Evolutionary conservation across 2,888 invertebrate species (phyloP), one percentile per base, ranked within the genome.

Genomic region (Chirona hameri): DNA sequence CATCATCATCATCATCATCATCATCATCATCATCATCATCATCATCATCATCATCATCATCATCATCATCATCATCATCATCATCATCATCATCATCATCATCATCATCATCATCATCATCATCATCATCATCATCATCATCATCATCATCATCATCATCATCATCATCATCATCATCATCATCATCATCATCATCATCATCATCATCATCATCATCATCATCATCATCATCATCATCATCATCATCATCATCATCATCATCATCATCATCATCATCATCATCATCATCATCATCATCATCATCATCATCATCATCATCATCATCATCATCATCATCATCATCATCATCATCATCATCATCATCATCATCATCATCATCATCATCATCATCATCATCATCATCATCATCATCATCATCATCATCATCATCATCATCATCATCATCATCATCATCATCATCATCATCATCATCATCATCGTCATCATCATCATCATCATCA

Each of bases 1-100:
- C 65, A 65, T 65, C 65, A 65, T 65, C 65, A 65, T 65, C 65
- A 65, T 65, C 65, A 65, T 65, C 65, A 65, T 65, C 65, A 65
- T 65, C 65, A 65, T 65, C 65, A 65, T 65, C 65, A 65, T 65
- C 65, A 65, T 65, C 65, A 65, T 65, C 65, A 65, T 65, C 65
- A 65, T 65, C 65, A 65, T 65, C 65, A 65, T 65, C 65, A 65
- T 65, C 65, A 65, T 65, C 65, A 65, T 65, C 65, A 65, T 65
- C 65, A 65, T 65, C 65, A 65, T n/a, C 65, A 65, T n/a, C 65
- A 65, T n/a, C 65, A 65, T n/a, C 65, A n/a, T n/a, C 65, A 65
- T n/a, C n/a, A 65, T n/a, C 65, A 65, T n/a, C 65, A 65, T n/a
- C 65, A 21, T n/a, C n/a, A 18, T 65, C 65, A 21, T n/a, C n/a